Conservation (phyloP, 2,888 invertebrate species). For the Acronicta leporina region DNA sequence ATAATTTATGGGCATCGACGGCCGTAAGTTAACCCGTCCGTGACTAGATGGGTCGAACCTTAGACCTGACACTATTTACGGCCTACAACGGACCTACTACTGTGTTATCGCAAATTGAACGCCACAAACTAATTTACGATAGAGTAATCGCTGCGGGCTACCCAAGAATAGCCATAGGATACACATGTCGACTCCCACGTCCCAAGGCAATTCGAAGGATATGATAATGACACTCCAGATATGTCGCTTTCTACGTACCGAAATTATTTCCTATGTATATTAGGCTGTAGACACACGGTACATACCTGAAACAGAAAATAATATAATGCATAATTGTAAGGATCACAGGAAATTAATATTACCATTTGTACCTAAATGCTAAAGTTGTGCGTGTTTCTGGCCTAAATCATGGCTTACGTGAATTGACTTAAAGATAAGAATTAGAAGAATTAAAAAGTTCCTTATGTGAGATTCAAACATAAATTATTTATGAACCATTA, state of each 20-base stretch:
- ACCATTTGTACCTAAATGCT: constrained; percentile 14
- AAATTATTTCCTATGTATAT: constrained; percentile 39
- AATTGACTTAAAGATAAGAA: constrained; percentile 11
- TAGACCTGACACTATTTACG: constrained; percentile 60
- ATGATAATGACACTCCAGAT: constrained; percentile 41
- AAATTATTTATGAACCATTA: constrained; percentile 18
- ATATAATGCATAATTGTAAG: constrained; percentile 35
- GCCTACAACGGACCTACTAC: constrained; percentile 63
- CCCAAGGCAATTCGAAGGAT: constrained; percentile 44
- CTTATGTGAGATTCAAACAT: constrained; percentile 7
- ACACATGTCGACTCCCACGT: constrained; percentile 55
- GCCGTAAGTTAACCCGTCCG: constrained; percentile 49
- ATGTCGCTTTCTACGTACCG: constrained; percentile 59
- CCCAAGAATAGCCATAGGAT: constrained; percentile 33
- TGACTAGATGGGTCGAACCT: constrained; percentile 55
- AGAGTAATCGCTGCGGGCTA: constrained; percentile 59
- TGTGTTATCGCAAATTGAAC: constrained; percentile 71
- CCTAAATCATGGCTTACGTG: constrained; percentile 26
- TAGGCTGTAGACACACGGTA: constrained; percentile 22
- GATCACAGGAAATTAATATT: constrained; percentile 3
- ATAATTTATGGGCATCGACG: constrained; percentile 46
- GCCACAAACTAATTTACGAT: constrained; percentile 67
- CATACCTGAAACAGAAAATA: constrained; percentile 71
- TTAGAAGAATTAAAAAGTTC: constrained; percentile 26
- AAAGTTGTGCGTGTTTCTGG: constrained; percentile 22